Base-by-base conservation (phyloP, 1,140 invertebrate species). In the Schlechtendalia chinensis region DNA sequence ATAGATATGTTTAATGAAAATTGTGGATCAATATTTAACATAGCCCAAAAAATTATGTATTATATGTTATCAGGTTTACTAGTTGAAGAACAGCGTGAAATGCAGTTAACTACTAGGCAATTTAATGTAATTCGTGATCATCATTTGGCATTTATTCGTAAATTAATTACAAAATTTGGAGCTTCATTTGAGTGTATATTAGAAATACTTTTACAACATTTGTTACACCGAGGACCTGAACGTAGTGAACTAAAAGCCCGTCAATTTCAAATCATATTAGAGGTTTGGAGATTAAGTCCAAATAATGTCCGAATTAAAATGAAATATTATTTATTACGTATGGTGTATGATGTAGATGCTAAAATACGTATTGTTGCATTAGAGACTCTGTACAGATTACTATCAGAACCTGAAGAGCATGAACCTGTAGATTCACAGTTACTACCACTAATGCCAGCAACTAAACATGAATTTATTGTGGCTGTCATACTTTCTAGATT, bases 241-340 rank as follows among this genome's bases (percentile, higher is more conserved):
- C 75, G 75, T 12, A 79, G 58, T 79, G 75, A 79, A 79, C 19
- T 79, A 63, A 79, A 61, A 50, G 58, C 75, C 1, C 56, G 75
- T 19, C 75, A 79, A 63, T 63, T 61, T 79, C 75, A 79, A 79
- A 79, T 79, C 3, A 79, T 79, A 79, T n/a, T 79, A 27, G 75
- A 79, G 6, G 58, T 79, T 61, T 79, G 75, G 75, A 79, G 58
- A 63, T 47, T 79, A 27, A 63, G 58, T 19, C 39, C 75, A 27
- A 79, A 61, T 63, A 79, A 61, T 61, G 75, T 79, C 12, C 58
- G 75, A 32, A 79, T 79, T 29, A 79, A 79, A 63, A 79, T 63
- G 16, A 79, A 79, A 63, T 79, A 63, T 63, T 79, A 79, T 61
- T 50, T 79, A n/a, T 61, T 79, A 4, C 17, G 32, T 29, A n/a